phyloP scores from a whole-genome alignment of 2,888 invertebrate species.

The Apamea monoglypha region DNA sequence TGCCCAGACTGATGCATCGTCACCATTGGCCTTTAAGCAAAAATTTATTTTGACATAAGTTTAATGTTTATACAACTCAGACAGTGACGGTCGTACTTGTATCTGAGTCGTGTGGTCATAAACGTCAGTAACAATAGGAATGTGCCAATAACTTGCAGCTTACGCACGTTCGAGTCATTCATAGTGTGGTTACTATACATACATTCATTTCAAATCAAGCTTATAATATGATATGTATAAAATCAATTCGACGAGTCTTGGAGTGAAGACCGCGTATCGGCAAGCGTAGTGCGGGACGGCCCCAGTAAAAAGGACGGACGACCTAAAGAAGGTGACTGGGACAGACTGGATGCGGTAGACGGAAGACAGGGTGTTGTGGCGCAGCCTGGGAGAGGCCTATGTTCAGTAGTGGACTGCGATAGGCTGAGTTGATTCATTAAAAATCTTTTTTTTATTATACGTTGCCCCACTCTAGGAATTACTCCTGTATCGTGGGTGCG shows the following conservation, averaged over 20 bases:
- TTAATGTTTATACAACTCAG: neutral
- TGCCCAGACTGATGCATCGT: constrained; percentile 94
- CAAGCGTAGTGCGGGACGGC: neutral
- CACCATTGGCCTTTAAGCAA: constrained; percentile 74
- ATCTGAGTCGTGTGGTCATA: neutral
- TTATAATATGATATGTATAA: neutral
- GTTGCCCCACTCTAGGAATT: too few relatives aligned
- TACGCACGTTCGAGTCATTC: neutral
- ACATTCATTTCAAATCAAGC: neutral
- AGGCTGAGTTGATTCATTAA: neutral
- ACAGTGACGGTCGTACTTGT: neutral
- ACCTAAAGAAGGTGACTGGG: neutral
- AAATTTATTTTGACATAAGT: neutral
- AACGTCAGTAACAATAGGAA: constrained; percentile 3
- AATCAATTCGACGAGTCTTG: neutral
- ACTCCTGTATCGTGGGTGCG: too few relatives aligned
- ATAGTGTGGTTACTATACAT: neutral
- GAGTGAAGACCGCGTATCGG: neutral
- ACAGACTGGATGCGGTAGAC: too few relatives aligned
- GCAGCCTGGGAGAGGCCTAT: too few relatives aligned
- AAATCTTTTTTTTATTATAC: too few relatives aligned
- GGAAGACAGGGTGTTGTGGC: too few relatives aligned
- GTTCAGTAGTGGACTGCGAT: neutral
- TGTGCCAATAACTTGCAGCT: neutral
- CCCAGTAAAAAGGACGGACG: neutral